Conservation (phyloP, 2,888 invertebrate genomes). For the Sesamia inferens region DNA sequence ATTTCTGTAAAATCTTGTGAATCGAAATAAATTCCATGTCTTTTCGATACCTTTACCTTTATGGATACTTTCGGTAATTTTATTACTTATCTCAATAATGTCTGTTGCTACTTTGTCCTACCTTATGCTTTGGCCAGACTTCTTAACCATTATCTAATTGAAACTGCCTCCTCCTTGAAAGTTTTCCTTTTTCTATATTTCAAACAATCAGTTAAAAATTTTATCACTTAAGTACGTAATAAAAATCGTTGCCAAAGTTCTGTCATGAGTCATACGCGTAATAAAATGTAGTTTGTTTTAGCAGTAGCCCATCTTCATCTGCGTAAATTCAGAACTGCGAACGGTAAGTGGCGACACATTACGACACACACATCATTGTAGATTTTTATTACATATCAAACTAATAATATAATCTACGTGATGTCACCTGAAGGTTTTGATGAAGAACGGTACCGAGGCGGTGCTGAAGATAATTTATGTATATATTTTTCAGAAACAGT, state of each 20-base stretch:
- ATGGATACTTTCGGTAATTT: slow-evolving; percentile 43
- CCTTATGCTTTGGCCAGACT: slow-evolving; percentile 28
- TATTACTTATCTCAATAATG: slow-evolving; percentile 37
- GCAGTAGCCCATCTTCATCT: slow-evolving; percentile 80
- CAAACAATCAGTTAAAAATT: not conserved
- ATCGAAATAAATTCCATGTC: slow-evolving; percentile 3
- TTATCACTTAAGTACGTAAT: slow-evolving; percentile 7
- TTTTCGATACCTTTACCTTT: slow-evolving; percentile 40
- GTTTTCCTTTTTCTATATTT: not conserved
- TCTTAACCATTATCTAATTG: slow-evolving; percentile 33
- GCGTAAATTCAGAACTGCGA: slow-evolving; percentile 65
- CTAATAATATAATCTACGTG: slow-evolving; percentile 27
- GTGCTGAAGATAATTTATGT: not conserved
- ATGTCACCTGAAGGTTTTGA: slow-evolving; percentile 13
- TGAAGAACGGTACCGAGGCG: slow-evolving; percentile 4
- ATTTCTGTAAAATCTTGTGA: not conserved
- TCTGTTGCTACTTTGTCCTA: slow-evolving; percentile 35
- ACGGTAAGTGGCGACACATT: slow-evolving; percentile 73
- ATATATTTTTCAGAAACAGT: not conserved
- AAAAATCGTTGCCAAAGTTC: slow-evolving; percentile 76
- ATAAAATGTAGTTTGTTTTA: slow-evolving; percentile 83
- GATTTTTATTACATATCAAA: slow-evolving; percentile 50
- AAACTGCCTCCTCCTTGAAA: not conserved
- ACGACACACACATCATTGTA: slow-evolving; percentile 63
- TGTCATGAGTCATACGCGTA: slow-evolving; percentile 81